phyloP scores from a whole-genome alignment of 2,113 vertebrate genomes.

The Capra hircus region DNA sequence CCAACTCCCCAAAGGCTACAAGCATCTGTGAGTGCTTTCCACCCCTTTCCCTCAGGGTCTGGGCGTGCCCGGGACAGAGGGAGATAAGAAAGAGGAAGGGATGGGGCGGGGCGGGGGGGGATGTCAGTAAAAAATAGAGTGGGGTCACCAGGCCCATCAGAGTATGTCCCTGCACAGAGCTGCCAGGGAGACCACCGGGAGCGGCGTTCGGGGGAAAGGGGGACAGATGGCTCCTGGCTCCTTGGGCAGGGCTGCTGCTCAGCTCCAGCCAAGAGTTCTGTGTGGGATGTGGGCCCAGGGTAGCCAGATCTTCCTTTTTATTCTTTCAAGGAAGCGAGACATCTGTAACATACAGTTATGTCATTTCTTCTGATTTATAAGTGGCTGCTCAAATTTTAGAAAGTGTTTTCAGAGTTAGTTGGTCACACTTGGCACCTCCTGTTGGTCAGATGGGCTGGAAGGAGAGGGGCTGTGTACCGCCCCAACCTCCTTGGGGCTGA shows the following conservation, averaged over 20 bases:
- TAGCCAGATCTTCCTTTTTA: not conserved
- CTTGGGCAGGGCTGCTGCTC: accelerated
- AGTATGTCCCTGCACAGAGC: not conserved
- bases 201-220: accelerated
- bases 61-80: accelerated
- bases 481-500: not conserved
- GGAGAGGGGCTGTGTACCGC: not conserved
- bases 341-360: not conserved
- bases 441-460: not conserved
- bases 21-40: not conserved
- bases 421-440: not conserved
- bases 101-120: too few relatives aligned
- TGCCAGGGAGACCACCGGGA: not conserved
- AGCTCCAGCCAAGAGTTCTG: not conserved
- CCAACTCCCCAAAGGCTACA: not conserved
- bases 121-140: not conserved
- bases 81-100: not conserved
- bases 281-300: not conserved
- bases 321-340: not conserved
- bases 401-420: not conserved
- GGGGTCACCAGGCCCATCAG: not conserved
- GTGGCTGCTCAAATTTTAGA: not conserved
- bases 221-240: not conserved
- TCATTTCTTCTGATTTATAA: not conserved
- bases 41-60: not conserved